Percentiles rank a stretch among this genome's conserved stretches.
These are phyloP conservation scores for Chorisops tibialis DNA, from an alignment of 2,888 invertebrate genomes.

Conservation along the genomic window DNA sequence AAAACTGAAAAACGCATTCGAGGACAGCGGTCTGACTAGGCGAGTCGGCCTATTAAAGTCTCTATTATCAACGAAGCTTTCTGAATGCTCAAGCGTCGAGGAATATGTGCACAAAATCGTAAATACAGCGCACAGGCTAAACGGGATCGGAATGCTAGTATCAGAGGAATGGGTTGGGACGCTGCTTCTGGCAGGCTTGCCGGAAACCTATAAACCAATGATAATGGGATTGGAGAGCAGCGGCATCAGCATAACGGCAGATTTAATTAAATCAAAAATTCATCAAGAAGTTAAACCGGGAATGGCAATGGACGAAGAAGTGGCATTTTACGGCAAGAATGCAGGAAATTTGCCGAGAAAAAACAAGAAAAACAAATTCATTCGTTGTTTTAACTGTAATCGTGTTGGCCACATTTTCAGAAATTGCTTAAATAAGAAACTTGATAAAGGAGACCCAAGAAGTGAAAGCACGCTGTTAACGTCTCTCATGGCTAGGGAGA, in stretches of 20 bases:
- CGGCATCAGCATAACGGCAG: conserved; percentile 22
- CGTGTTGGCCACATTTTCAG: conserved; percentile 28
- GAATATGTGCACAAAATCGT: conserved; percentile 35
- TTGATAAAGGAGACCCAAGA: too few relatives aligned
- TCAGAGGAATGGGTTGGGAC: conserved; percentile 32
- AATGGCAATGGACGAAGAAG: too few relatives aligned
- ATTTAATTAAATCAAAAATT: conserved; percentile 23
- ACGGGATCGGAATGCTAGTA: conserved; percentile 31
- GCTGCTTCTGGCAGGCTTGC: conserved; percentile 32
- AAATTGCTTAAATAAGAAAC: conserved; percentile 28
- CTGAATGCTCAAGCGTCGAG: conserved; percentile 31
- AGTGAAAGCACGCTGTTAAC: neutral
- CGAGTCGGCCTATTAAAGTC: too few relatives aligned
- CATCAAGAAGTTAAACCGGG: too few relatives aligned
- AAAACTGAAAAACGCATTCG: conserved; percentile 31
- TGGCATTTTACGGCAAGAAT: conserved; percentile 28
- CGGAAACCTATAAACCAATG: too few relatives aligned
- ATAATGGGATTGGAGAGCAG: conserved; percentile 32
- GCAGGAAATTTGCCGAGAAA: conserved; percentile 23
- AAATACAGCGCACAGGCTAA: conserved; percentile 31
- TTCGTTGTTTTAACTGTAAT: conserved; percentile 28
- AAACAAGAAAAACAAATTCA: neutral
- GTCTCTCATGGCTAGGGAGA: neutral
- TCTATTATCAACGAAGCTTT: conserved; percentile 32
- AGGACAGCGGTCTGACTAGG: conserved; percentile 33